phyloP scores from a whole-genome alignment of 2,797 vertebrate species.

The Enteromius thamalakanensis region DNA sequence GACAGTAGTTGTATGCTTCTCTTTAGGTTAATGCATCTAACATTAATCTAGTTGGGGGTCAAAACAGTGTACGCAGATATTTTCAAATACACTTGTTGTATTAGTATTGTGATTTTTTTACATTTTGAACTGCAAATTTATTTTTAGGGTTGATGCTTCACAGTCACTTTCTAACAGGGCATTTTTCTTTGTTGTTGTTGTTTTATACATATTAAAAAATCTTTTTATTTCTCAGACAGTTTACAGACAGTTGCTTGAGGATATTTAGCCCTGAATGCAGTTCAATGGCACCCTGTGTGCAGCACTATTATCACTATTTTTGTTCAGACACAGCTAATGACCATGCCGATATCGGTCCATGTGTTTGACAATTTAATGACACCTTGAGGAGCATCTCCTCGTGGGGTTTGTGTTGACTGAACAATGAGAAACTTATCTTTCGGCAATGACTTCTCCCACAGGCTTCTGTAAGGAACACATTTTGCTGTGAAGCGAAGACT shows the following conservation, averaged over 20 bases:
- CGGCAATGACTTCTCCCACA: constrained; percentile 12
- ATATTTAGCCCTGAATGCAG: not conserved
- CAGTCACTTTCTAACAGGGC: not conserved
- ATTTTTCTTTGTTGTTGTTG: too few relatives aligned
- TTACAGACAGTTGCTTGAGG: not conserved
- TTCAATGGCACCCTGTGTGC: not conserved
- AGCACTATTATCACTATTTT: constrained; percentile 30
- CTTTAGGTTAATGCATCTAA: not conserved
- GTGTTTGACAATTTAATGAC: constrained; percentile 8
- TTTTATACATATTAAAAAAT: not conserved
- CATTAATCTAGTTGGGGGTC: not conserved
- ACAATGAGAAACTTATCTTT: constrained; percentile 40
- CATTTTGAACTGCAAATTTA: not conserved
- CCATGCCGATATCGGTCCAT: constrained; percentile 17
- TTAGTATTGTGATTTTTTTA: not conserved
- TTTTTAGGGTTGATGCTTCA: not conserved
- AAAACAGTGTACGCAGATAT: not conserved
- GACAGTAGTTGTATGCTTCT: not conserved
- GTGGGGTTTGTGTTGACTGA: constrained; percentile 23
- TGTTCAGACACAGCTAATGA: constrained; percentile 31
- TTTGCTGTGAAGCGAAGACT: not conserved
- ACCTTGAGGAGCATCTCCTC: constrained; percentile 17
- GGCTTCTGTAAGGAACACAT: not conserved
- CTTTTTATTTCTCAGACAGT: not conserved
- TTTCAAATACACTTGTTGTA: not conserved